phyloP scores from a whole-genome alignment of 1,140 invertebrate species.

The Drusus annulatus region DNA sequence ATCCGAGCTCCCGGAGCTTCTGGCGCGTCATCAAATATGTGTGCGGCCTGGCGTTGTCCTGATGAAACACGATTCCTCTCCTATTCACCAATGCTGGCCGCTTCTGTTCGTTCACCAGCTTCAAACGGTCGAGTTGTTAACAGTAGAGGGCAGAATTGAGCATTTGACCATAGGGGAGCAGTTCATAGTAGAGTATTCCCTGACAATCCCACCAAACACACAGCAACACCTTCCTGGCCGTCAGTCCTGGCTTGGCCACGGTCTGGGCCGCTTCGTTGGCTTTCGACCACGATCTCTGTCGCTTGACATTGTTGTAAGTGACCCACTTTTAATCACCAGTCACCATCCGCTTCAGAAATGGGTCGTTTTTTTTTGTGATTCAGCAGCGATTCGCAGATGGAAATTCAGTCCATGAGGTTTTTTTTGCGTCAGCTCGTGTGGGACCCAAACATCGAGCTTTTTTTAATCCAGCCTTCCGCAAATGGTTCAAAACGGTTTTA shows the following conservation, averaged over 20 bases:
- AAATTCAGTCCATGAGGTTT: slow-evolving; percentile 24
- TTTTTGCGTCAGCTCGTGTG: slow-evolving; percentile 3
- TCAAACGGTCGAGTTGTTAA: neutral
- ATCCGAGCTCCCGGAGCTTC: slow-evolving; percentile 15
- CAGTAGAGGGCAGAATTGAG: too few species aligned
- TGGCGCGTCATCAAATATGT: slow-evolving; percentile 17
- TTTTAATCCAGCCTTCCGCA: slow-evolving; percentile 18
- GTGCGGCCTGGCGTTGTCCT: slow-evolving; percentile 20
- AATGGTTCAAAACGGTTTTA: slow-evolving; percentile 25
- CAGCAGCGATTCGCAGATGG: slow-evolving; percentile 28
- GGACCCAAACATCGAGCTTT: neutral
- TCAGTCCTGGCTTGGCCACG: slow-evolving; percentile 22
- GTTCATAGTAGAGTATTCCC: too few species aligned
- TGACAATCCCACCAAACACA: slow-evolving; percentile 7
- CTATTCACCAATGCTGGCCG: slow-evolving; percentile 27
- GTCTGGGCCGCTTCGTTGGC: slow-evolving; percentile 21
- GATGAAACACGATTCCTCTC: slow-evolving; percentile 19
- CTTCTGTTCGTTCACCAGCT: slow-evolving; percentile 15
- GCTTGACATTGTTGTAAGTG: slow-evolving; percentile 12
- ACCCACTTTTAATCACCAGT: slow-evolving; percentile 12
- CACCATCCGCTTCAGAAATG: slow-evolving; percentile 23
- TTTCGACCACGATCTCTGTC: slow-evolving; percentile 20
- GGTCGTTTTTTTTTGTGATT: slow-evolving; percentile 24
- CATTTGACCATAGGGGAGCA: too few species aligned
- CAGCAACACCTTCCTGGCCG: slow-evolving; percentile 24